Evolutionary conservation across 2,113 vertebrate genomes (phyloP).

Genomic region (Sciurus niger): DNA sequence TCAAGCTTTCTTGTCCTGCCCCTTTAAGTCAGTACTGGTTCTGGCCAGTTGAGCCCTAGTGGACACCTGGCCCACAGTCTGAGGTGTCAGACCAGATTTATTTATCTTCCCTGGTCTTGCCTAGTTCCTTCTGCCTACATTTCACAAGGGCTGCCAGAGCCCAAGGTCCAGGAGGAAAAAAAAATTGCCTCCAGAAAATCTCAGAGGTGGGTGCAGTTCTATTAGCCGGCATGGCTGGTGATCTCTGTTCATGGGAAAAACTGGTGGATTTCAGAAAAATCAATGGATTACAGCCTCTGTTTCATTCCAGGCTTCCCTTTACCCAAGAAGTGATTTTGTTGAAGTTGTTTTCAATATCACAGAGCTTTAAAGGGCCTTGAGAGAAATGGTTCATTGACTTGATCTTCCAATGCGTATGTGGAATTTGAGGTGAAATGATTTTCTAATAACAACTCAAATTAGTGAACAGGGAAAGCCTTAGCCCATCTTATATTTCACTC

Average conservation of each 20-base stretch:
- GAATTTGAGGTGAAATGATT: not conserved
- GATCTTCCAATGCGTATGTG: not conserved
- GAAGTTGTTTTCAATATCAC: slow-evolving; percentile 28
- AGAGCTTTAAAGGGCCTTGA: not conserved
- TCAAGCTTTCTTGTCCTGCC: not conserved
- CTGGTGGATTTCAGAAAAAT: slow-evolving; percentile 57
- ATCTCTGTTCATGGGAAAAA: not conserved
- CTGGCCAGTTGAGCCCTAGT: not conserved
- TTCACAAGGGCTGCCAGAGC: not conserved
- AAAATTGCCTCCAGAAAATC: not conserved
- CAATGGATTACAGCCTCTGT: not conserved
- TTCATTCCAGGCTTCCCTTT: slow-evolving; percentile 32
- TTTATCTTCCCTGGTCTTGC: not conserved
- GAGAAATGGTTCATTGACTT: not conserved
- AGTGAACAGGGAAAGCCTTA: not conserved
- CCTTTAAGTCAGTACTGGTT: not conserved
- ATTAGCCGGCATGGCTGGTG: not conserved
- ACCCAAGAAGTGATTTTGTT: slow-evolving; percentile 42
- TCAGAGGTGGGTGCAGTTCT: not conserved
- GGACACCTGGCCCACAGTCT: not conserved
- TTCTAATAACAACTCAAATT: not conserved
- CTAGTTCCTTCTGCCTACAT: not conserved
- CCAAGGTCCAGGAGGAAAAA: not conserved
- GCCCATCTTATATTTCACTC: not conserved
- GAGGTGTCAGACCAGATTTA: not conserved